Base-by-base conservation (phyloP, 2,888 invertebrate genomes). In the Ectemnius cavifrons region DNA sequence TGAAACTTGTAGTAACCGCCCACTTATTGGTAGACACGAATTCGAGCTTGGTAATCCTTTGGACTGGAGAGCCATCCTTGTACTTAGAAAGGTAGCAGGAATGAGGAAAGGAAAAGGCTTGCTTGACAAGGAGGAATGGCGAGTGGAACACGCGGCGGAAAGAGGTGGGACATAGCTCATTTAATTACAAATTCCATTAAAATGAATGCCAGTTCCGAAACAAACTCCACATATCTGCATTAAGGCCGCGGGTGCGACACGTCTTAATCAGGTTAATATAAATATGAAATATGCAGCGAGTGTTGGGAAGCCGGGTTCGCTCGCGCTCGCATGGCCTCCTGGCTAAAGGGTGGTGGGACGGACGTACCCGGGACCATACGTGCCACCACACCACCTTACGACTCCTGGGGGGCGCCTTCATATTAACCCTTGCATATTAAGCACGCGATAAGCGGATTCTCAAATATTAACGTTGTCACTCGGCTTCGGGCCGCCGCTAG, bases 201-300 rank as follows among this genome's bases (percentile, higher is more conserved):
- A 90, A 90, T 89, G 89, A 89, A 91, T 90, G 88, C 86, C 88
- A 89, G 90, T 91, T 91, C 83, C 89, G 89, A 90, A 91, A 91
- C 91, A 90, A 91, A 91, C 85, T 88, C 89, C 89, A 90, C 91
- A 91, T 90, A 91, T 91, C 90, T 87, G 84, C 86, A 90, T 91
- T 91, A 91, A 89, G 88, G n/a, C 85, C 81, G 84, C 82, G 85
- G 79, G 89, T 37, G 87, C 86, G 88, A 90, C 89, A 89, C 86
- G 88, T 90, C 89, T 89, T 91, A 91, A 91, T 91, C 88, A 91
- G 90, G 90, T 90, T 91, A 90, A 91, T 91, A 91, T 91, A 91
- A 90, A 91, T 91, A 89, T 91, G 91, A 91, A 91, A 91, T 91
- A 91, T 91, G 90, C 89, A 91, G 87, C 83, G 86, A 86, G 84